Evolutionary conservation across 2,797 vertebrate species (phyloP), one percentile per base, ranked within the genome.

Genomic region (Ptychadena robeensis): DNA sequence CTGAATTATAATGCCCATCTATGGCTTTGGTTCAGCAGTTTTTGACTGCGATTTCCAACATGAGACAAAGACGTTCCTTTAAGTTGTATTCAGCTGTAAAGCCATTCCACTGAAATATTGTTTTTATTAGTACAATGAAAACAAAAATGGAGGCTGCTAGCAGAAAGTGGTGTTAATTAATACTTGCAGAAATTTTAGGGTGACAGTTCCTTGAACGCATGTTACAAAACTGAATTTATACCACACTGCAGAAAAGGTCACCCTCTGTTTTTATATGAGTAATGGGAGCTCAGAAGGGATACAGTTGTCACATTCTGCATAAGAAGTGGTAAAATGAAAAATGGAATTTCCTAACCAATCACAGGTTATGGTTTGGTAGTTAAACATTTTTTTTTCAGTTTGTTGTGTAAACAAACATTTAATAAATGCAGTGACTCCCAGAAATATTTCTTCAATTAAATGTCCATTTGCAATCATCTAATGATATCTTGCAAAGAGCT

Each of bases 21-120:
- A n/a, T 76, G 63, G 63, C 64, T 73, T 69, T 68, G 48, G 63
- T 84, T 84, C 76, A 84, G 82, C 82, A 84, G 82, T 80, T 80
- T 80, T 75, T 80, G 77, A 80, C 76, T 69, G 61, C 67, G 4
- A 15, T 70, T 77, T 79, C 57, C 12, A 83, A 64, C 70, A 68
- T 73, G 59, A 79, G 34, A 71, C 61, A 70, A 79, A 83, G 74
- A 66, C 82, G 73, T 83, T 73, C 37, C 76, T 83, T 83, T 73
- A 73, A 32, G 72, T 77, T 83, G 37, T 44, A 65, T 79, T 83
- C 44, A 79, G 76, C 70, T 79, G 75, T 59, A 31, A 73, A 83
- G 76, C 82, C 76, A 63, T 79, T 83, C 67, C 30, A 10, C 31
- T 80, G 82, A 84, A 84, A 73, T 80, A 84, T 84, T 48, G 76